These are phyloP conservation scores for Bos javanicus DNA, from an alignment of 2,113 vertebrate genomes.

Conservation along the genomic window DNA sequence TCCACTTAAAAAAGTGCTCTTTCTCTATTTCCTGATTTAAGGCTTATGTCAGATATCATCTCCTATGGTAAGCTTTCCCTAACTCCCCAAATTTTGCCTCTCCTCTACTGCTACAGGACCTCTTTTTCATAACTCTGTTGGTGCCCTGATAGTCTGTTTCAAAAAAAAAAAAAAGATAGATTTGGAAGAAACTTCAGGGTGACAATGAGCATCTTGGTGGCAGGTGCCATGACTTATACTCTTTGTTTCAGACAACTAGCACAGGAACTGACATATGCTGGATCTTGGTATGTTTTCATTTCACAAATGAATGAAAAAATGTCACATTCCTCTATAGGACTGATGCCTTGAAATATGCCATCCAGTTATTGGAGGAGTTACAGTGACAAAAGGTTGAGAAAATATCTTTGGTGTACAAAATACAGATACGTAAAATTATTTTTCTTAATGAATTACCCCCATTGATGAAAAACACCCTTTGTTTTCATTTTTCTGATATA, in stretches of 20 bases:
- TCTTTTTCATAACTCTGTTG: not conserved
- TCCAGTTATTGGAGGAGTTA: not conserved
- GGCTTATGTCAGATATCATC: not conserved
- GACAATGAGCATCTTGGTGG: not conserved
- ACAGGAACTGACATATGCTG: not conserved
- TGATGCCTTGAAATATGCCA: not conserved
- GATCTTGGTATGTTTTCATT: not conserved
- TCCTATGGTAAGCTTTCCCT: not conserved
- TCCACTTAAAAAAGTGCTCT: not conserved
- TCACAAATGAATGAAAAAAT: slow-evolving; percentile 19
- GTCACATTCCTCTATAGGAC: not conserved
- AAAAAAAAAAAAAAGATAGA: not conserved
- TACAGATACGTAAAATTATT: not conserved
- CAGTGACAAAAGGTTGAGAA: not conserved
- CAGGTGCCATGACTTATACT: not conserved
- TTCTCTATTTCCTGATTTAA: not conserved
- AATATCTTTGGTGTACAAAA: not conserved
- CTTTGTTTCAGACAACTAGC: not conserved
- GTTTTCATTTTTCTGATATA: not conserved
- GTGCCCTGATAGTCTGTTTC: not conserved
- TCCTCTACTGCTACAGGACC: not conserved
- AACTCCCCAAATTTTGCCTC: not conserved
- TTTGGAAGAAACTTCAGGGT: not conserved
- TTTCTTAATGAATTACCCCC: not conserved
- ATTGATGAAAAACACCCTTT: not conserved